Conservation (phyloP, 2,113 vertebrate genomes). For the mouse (Mus musculus) region DNA sequence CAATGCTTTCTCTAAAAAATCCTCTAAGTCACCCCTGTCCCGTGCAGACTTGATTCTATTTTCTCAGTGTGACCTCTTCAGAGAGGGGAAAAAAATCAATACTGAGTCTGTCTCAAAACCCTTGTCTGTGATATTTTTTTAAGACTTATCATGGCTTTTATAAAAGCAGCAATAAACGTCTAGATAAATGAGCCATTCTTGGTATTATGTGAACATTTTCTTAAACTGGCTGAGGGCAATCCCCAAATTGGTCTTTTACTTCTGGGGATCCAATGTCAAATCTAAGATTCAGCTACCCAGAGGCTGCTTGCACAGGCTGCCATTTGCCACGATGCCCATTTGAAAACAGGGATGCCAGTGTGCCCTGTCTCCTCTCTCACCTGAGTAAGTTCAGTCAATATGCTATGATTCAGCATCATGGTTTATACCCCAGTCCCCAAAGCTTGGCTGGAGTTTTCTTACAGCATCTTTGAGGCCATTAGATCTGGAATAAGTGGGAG, state of each 20-base stretch:
- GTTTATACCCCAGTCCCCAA: background rate
- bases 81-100: slow-evolving; percentile 79
- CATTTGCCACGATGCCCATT: background rate
- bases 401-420: background rate
- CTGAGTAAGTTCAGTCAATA: background rate
- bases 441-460: background rate
- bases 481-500: background rate
- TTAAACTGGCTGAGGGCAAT: background rate
- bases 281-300: background rate
- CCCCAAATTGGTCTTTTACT: background rate
- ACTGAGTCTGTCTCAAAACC: slow-evolving; percentile 70
- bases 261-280: background rate
- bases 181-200: slow-evolving; percentile 36
- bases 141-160: slow-evolving; percentile 75
- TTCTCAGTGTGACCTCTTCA: slow-evolving; percentile 71
- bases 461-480: accelerated
- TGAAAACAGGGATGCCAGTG: slow-evolving; percentile 1
- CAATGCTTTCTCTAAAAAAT: background rate
- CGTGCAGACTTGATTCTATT: slow-evolving; percentile 40
- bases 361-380: background rate
- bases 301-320: background rate
- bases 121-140: slow-evolving; percentile 65
- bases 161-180: slow-evolving; percentile 74
- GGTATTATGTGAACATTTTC: slow-evolving; percentile 42
- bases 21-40: slow-evolving; percentile 41